Conservation (phyloP, 2,888 invertebrate genomes). For the Andricus curvator region DNA sequence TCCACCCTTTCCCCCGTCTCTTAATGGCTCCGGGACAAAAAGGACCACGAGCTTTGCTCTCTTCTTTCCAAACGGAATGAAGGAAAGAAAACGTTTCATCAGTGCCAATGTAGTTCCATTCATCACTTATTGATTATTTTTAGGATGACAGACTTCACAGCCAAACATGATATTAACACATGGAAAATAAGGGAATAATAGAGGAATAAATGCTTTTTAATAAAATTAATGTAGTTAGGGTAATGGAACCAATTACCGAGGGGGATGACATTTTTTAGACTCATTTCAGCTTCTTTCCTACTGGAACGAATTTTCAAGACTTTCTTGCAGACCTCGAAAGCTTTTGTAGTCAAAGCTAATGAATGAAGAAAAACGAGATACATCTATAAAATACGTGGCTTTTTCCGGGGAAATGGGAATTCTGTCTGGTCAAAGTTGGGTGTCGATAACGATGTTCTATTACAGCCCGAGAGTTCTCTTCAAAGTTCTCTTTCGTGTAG, state of each 20-base stretch:
- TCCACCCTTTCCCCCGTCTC: neutral
- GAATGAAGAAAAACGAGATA: slow-evolving; percentile 2
- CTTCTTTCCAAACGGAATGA: neutral
- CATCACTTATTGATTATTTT: slow-evolving; percentile 15
- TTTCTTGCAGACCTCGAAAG: neutral
- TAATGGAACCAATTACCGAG: too few species aligned
- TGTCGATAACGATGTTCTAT: slow-evolving; percentile 20
- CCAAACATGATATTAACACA: too few species aligned
- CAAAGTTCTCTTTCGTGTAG: neutral
- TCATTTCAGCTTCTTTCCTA: neutral
- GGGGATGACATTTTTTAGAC: neutral
- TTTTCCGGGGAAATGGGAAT: neutral
- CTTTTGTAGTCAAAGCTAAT: neutral
- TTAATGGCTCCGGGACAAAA: neutral
- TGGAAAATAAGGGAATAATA: too few species aligned
- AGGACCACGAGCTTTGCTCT: neutral
- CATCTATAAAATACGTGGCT: slow-evolving; percentile 17
- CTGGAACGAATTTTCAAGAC: neutral
- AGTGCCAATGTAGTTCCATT: neutral
- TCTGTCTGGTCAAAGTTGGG: slow-evolving; percentile 11
- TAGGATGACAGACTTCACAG: too few species aligned
- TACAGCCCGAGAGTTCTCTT: neutral
- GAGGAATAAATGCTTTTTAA: too few species aligned
- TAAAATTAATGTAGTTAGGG: too few species aligned
- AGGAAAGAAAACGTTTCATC: slow-evolving; percentile 23